Evolutionary conservation across 2,888 invertebrate genomes (phyloP), one percentile per base, ranked within the genome.

Genomic region (Melanotus villosus): DNA sequence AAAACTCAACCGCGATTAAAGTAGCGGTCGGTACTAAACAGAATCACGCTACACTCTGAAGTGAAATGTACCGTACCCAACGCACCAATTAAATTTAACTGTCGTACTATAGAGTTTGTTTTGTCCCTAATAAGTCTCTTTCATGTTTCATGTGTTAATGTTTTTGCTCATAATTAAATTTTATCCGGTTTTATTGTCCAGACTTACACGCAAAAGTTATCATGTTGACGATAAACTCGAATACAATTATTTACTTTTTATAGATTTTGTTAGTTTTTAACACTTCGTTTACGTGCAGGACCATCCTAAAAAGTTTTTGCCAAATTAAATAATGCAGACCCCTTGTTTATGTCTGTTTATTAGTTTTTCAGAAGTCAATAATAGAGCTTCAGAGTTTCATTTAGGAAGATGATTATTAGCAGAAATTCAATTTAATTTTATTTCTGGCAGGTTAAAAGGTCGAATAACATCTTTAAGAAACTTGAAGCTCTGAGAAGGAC

Each of bases 81-180:
- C 16, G 56, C 56, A 32, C 43, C 56, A 64, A 56, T 64, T 64
- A 54, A 64, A 64, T 64, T 64, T 56, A 56, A 64, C 56, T 54
- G 54, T 45, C 32, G 9, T 30, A 26, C 4, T 26, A 52, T 38
- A 50, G 47, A 47, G 50, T 62, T 62, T 62, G 34, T 62, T 32
- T 50, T 50, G 62, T 50, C 21, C 19, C 30, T 16, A 63, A 52
- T 32, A 63, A 63, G 10, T 63, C 34, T 45, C 38, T 38, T 38
- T 38, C 45, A 45, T 45, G 16, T 45, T 45, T 50, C 21, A 36
- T 47, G 30, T 32, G 50, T 36, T 62, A 52, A 38, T 52, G 52
- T 52, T 52, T 47, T 52, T 30, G 23, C 23, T 59, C 45, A 2
- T 14, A 32, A 32, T 23, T 54, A 23, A 54, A 36, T 38, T 38